Base-by-base conservation (phyloP, 64 coral and sea anemone species). In the Orbicella faveolata region DNA sequence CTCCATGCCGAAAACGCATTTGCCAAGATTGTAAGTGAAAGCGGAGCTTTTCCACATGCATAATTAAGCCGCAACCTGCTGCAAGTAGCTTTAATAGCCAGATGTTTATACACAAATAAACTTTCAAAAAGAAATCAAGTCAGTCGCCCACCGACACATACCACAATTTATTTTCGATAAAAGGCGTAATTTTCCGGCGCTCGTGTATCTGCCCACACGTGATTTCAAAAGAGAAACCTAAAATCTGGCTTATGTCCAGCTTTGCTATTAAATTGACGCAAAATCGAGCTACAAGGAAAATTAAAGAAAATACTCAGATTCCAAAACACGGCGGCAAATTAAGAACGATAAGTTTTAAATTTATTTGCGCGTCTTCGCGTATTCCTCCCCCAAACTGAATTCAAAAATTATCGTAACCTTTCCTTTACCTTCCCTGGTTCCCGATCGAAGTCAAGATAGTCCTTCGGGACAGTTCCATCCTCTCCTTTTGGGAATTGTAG, bases 351-450 rank as follows among this genome's bases (percentile, higher is more conserved):
- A 23, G 82, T 44, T 73, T 52, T 26, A 52, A 21, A 85, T 52
- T 48, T 52, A 73, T 30, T 73, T 1, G 85, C 68, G 23, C 51
- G 15, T 76, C 61, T 77, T 26, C 36, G 63, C 52, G 23, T 62
- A n/a, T 88, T 88, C 19, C 53, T 73, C 68, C 30, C 64, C 48
- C 44, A 35, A 63, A 34, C 6, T 75, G 20, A 34, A 63, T 35
- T 7, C 36, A 41, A 39, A 23, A 85, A 85, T 85, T 18, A 44
- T 36, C 36, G 6, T 12, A 12, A 37, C 67, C 4, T 36, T 80
- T 81, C 62, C 15, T 81, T 63, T 93, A 98, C 96, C 91, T 98
- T 98, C 21, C 96, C 96, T 55, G 96, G 96, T 37, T 98, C 96
- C 65, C 96, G 83, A 51, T 98, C 93, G 82, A 98, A 98, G 64